These are phyloP conservation scores for Phylloscopus trochiloides DNA, from an alignment of 2,113 vertebrate species.

Conservation along the genomic window DNA sequence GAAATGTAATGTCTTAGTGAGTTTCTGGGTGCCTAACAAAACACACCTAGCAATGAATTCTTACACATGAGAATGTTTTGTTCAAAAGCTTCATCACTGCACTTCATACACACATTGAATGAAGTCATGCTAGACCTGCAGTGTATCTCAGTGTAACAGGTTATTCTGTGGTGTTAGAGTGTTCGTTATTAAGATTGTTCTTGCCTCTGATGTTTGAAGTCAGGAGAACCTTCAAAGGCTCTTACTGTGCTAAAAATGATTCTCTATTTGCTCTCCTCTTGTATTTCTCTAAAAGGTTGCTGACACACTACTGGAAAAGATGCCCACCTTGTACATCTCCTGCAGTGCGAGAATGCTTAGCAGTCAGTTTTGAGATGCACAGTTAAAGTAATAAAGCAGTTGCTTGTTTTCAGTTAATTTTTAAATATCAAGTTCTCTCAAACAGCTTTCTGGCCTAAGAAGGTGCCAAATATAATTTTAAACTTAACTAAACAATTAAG, in stretches of 20 bases:
- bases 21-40: not conserved
- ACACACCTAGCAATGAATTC: not conserved
- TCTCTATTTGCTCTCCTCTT: not conserved
- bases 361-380: not conserved
- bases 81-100: not conserved
- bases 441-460: not conserved
- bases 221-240: not conserved
- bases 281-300: not conserved
- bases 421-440: not conserved
- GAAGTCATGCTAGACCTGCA: not conserved
- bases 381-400: not conserved
- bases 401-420: not conserved
- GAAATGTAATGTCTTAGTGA: not conserved
- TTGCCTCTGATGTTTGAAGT: not conserved
- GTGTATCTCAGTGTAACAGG: not conserved
- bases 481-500: not conserved
- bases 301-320: not conserved
- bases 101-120: not conserved
- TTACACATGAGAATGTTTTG: not conserved
- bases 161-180: not conserved
- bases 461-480: not conserved
- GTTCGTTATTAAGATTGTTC: not conserved
- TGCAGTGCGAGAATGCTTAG: not conserved
- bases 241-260: not conserved
- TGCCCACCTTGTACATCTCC: not conserved